phyloP scores from a whole-genome alignment of 2,797 vertebrate species.

The Otolemur crassicaudatus region DNA sequence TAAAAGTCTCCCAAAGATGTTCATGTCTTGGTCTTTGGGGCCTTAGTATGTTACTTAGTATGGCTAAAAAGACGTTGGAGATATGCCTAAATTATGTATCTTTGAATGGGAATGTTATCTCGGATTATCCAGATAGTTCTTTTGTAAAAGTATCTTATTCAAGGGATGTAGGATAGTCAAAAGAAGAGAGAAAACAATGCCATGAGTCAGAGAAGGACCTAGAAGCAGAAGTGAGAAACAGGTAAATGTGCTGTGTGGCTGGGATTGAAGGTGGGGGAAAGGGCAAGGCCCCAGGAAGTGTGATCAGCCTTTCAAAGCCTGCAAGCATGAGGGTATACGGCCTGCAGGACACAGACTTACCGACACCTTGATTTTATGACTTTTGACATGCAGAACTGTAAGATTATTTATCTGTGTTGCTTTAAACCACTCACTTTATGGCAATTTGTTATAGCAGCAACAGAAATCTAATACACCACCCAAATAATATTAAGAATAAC shows the following conservation, averaged over 20 bases:
- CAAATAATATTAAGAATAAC: background rate
- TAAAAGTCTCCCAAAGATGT: background rate
- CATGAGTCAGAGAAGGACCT: background rate
- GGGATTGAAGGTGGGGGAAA: background rate
- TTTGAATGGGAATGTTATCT: background rate
- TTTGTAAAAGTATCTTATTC: background rate
- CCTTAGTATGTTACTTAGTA: background rate
- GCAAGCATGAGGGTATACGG: no score
- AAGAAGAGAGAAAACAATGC: background rate
- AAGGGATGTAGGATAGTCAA: background rate
- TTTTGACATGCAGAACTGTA: background rate
- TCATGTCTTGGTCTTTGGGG: background rate
- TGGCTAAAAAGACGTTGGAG: background rate
- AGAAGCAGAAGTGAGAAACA: background rate
- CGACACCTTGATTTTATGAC: background rate
- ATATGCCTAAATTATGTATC: background rate
- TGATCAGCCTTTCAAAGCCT: background rate
- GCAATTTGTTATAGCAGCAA: background rate
- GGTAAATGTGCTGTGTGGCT: background rate
- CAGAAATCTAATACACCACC: background rate
- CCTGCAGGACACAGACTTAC: background rate
- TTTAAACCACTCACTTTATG: background rate
- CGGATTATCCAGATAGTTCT: background rate
- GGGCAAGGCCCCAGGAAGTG: background rate
- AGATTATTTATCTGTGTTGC: background rate